Evolutionary conservation across 2,888 invertebrate genomes (phyloP).

Genomic region (Aphidius colemani): DNA sequence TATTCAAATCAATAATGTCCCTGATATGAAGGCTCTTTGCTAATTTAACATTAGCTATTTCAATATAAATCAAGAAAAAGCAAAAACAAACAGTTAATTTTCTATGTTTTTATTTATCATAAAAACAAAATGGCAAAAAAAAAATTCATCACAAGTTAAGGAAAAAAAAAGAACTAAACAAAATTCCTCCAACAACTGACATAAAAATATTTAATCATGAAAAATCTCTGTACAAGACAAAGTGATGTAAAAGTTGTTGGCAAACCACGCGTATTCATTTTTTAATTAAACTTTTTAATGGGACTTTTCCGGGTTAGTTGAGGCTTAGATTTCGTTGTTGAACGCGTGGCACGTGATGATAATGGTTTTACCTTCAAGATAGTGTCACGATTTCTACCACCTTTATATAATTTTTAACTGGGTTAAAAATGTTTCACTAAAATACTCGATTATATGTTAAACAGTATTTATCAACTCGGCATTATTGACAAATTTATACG

Average conservation of each 20-base stretch:
- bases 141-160: not conserved
- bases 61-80: no score
- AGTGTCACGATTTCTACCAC: not conserved
- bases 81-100: no score
- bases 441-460: not conserved
- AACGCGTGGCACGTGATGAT: constrained; percentile 17
- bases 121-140: constrained; percentile 1
- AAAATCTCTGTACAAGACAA: constrained; percentile 8
- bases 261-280: constrained; percentile 22
- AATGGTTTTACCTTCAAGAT: constrained; percentile 1
- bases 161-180: not conserved
- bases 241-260: constrained; percentile 11
- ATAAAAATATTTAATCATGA: constrained; percentile 12
- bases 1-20: not conserved
- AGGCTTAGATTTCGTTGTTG: constrained; percentile 8
- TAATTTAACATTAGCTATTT: not conserved
- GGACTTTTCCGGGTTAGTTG: constrained; percentile 11
- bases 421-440: constrained; percentile 7
- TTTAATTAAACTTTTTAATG: constrained; percentile 33
- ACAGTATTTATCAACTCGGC: not conserved
- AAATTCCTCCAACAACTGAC: not conserved
- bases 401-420: not conserved
- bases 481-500: not conserved
- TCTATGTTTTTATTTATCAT: no score
- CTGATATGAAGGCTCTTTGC: not conserved